Evolutionary conservation across 2,888 invertebrate species (phyloP), one percentile per base, ranked within the genome.

Genomic region (Epinotia ramella): DNA sequence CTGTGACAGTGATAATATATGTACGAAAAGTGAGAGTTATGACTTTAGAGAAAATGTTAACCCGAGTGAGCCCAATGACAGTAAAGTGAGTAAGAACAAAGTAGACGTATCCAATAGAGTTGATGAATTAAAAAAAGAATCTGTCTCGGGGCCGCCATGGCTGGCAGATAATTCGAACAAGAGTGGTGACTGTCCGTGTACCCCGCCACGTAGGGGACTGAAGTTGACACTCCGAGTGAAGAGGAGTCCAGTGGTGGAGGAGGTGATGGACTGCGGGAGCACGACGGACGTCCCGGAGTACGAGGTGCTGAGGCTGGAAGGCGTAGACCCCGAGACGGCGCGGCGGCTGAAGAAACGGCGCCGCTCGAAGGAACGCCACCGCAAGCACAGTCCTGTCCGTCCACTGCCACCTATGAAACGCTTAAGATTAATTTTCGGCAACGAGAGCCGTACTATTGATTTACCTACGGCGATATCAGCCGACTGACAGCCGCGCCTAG

Each of bases 381-480:
- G 94, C 78, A 94, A 94, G 80, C 95, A 95, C 82, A 95, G 94
- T 81, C 93, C 93, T 78, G 89, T 94, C 86, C 92, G 92, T 88
- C 95, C 95, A 80, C 95, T 96, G 84, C 97, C 96, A 79, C 96
- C 97, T 69, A 97, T 97, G 96, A 98, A 98, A 92, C 96, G 98
- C 85, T 95, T 98, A 88, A 96, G 97, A 86, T 95, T 98, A 86
- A 98, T 97, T 85, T 97, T 98, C 86, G 98, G 98, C 82, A 97
- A 98, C 89, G 98, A 98, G 90, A 97, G 97, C 86, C 97, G 96
- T 87, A 98, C 97, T 87, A 98, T 98, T 87, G 97, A 98, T 95
- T 96, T 98, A 94, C 97, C 98, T 91, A 95, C 97, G 93, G 96
- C 96, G 92, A 94, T 96, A 85, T 94, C 95, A 86, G 95, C 95